Base-by-base conservation (phyloP, 2,113 vertebrate species). In the Percina caprodes region DNA sequence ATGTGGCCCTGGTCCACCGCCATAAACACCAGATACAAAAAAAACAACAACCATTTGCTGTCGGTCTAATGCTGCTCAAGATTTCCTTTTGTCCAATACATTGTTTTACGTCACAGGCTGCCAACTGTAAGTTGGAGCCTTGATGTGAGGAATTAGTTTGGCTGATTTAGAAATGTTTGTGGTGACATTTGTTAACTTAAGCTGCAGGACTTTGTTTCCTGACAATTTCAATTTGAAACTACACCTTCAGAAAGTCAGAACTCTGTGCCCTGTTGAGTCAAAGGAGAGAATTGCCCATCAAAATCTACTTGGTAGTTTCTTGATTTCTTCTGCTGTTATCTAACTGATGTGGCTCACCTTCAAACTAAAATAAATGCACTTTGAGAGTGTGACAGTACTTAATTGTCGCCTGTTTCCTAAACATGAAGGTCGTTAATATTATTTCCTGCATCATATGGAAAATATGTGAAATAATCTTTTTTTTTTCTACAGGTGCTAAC, bases 401-500 rank as follows among this genome's bases (percentile, higher is more conserved):
- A 15, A 18, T 52, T 26, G 62, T 56, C 14, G 10, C 54, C n/a
- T 74, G 39, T 71, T 62, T 62, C 23, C 33, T 58, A 24, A 69
- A 62, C 26, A 39, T 15, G 0, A n/a, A 42, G 23, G 39, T 79
- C 26, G 1, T 69, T 67, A 49, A 68, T 42, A 11, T 67, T 45
- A 33, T 74, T 68, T 60, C 4, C 42, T 55, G 74, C 24, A n/a
- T 21, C n/a, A 30, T 51, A 39, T 30, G 23, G 46, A 85, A 70
- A 55, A 56, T 15, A 42, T 79, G 55, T 70, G n/a, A 65, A 69
- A 55, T 42, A 0, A 45, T 54, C 5, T 45, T 58, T 79, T 42
- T 23, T 68, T 23, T 68, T 52, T 67, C 69, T 62, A 49, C 75
- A 82, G 85, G 90, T 88, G 90, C 88, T 85, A 85, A 77, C 48